Conservation (phyloP, 2,113 vertebrate genomes). For the Serinus canaria region DNA sequence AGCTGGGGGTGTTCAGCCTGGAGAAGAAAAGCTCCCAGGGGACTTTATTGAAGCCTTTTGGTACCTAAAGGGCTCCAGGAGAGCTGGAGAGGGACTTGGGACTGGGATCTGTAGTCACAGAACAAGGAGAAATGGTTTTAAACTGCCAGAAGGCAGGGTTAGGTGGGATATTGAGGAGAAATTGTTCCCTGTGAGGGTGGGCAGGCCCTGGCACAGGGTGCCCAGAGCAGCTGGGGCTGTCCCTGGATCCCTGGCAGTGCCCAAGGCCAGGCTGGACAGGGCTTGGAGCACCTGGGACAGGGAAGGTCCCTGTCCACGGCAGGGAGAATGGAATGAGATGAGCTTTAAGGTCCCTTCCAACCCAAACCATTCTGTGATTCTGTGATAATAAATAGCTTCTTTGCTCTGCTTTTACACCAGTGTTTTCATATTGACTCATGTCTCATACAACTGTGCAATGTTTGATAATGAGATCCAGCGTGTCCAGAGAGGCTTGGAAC, state of each 20-base stretch:
- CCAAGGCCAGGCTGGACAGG: accelerated
- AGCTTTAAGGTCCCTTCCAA: background rate
- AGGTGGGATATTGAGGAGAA: no score
- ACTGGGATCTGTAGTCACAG: background rate
- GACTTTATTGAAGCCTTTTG: background rate
- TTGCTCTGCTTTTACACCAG: background rate
- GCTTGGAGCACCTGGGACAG: background rate
- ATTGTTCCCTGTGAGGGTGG: accelerated
- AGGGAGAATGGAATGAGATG: background rate
- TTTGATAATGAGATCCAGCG: background rate
- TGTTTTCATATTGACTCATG: background rate
- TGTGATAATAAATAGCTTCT: background rate
- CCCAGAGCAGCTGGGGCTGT: background rate
- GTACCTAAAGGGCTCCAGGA: background rate
- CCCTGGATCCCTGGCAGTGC: background rate
- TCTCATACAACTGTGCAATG: background rate
- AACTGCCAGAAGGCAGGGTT: background rate
- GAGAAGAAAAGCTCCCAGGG: background rate
- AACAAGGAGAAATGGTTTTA: background rate
- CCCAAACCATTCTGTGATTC: background rate
- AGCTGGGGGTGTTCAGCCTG: background rate
- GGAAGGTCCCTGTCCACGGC: background rate
- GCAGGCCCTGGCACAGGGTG: background rate
- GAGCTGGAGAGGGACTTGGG: background rate
- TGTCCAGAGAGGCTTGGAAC: background rate